Evolutionary conservation across 1,140 invertebrate genomes (phyloP).

Genomic region (Brachystomella parvula): DNA sequence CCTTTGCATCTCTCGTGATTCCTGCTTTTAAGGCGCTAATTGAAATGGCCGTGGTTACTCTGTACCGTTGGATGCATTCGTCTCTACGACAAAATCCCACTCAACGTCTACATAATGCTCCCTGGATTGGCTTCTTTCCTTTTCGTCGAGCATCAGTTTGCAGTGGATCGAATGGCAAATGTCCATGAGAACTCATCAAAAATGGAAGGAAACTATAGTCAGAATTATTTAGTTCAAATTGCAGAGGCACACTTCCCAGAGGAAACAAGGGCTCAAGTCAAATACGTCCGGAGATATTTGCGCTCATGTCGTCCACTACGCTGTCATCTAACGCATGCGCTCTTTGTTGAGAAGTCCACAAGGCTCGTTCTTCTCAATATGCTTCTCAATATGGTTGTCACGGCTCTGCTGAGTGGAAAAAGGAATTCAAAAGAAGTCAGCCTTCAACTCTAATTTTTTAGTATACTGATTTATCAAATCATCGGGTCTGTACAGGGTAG

Average conservation of each 20-base stretch:
- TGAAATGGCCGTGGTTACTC: neutral
- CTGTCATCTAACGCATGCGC: constrained; percentile 5
- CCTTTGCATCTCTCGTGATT: neutral
- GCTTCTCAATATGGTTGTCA: constrained; percentile 1
- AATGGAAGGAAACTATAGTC: neutral
- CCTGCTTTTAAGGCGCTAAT: neutral
- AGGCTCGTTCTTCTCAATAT: neutral
- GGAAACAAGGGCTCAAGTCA: too few species aligned
- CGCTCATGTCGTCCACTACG: constrained; percentile 3
- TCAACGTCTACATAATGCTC: neutral
- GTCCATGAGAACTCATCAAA: neutral
- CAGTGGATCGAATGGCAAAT: neutral
- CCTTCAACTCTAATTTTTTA: too few species aligned
- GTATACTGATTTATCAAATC: too few species aligned
- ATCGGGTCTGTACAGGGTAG: too few species aligned
- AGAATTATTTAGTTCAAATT: too few species aligned
- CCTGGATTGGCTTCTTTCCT: neutral
- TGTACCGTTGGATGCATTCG: neutral
- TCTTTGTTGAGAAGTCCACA: neutral
- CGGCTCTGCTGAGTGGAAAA: neutral
- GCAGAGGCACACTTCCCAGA: too few species aligned
- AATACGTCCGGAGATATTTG: too few species aligned
- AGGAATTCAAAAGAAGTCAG: too few species aligned
- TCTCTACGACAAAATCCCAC: neutral
- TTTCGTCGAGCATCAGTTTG: constrained; percentile 1